Evolutionary conservation across 1,140 invertebrate genomes (phyloP), one percentile per base, ranked within the genome.

Genomic region (Argopecten irradians): DNA sequence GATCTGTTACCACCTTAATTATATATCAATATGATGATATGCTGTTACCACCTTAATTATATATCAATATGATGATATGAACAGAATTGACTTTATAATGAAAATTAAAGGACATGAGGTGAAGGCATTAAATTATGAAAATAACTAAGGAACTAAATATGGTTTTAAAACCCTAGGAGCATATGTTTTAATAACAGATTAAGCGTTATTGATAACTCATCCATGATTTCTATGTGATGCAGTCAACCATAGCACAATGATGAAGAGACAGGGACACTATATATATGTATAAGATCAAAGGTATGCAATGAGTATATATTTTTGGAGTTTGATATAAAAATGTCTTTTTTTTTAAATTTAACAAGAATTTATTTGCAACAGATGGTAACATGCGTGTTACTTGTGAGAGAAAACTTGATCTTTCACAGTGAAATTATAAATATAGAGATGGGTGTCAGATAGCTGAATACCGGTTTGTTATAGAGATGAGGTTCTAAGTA

Each of bases 131-230:
- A 71, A 71, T 71, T 71, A 28, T 71, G 22, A 71, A 71, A 71
- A 71, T 71, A 71, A 71, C 55, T 71, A n/a, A 71, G n/a, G n/a
- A 71, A 1, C 55, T 71, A 71, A 71, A 71, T 71, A 71, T n/a
- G 55, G 55, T 71, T 71, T 3, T 8, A 28, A 71, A 71, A 71
- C 7, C 1, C 16, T 3, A 71, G 16, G 55, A n/a, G 5, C 55
- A 71, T 71, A n/a, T 71, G 55, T 71, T 71, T 71, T 71, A 28
- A 71, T 71, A 71, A 28, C 19, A 71, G 55, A 5, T 28, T n/a
- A 28, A 71, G 19, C 14, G 8, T 16, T 16, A 71, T 0, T 71
- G 55, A 71, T 71, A 71, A 2, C 1, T 22, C 2, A 71, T 71
- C 55, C 28, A 8, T 71, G n/a, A 3, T 71, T 71, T 71, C 55